Evolutionary conservation across 2,888 invertebrate genomes (phyloP).

Genomic region (Phaonia tiefii): DNA sequence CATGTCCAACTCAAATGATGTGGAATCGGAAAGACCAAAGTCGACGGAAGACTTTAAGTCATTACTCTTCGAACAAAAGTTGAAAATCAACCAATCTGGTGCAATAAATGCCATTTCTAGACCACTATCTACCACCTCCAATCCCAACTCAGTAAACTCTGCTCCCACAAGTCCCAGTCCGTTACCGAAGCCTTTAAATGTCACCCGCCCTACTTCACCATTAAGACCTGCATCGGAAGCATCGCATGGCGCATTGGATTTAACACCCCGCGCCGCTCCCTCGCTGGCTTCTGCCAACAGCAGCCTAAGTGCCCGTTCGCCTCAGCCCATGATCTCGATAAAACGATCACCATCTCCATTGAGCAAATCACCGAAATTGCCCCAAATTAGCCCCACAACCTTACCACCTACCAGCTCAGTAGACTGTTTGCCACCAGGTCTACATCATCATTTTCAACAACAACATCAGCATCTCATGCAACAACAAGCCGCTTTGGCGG

Average conservation of each 20-base stretch:
- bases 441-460: slow-evolving; percentile 78
- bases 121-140: slow-evolving; percentile 74
- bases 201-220: slow-evolving; percentile 73
- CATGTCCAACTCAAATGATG: slow-evolving; percentile 77
- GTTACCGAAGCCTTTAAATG: slow-evolving; percentile 69
- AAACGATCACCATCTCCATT: slow-evolving; percentile 60
- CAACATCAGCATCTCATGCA: slow-evolving; percentile 79
- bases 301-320: slow-evolving; percentile 76
- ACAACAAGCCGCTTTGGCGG: slow-evolving; percentile 76
- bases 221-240: slow-evolving; percentile 80
- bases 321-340: slow-evolving; percentile 44
- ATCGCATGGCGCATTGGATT: slow-evolving; percentile 83
- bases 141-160: slow-evolving; percentile 74
- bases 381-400: slow-evolving; percentile 65
- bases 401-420: slow-evolving; percentile 71
- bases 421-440: slow-evolving; percentile 75
- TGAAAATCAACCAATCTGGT: slow-evolving; percentile 77
- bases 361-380: slow-evolving; percentile 59
- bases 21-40: slow-evolving; percentile 75
- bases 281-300: slow-evolving; percentile 77
- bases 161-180: slow-evolving; percentile 75
- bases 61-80: slow-evolving; percentile 78
- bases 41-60: slow-evolving; percentile 79
- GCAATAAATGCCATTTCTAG: slow-evolving; percentile 74
- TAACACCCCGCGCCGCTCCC: slow-evolving; percentile 81